Conservation (phyloP, 2,113 vertebrate genomes). For the Sylvietta virens region DNA sequence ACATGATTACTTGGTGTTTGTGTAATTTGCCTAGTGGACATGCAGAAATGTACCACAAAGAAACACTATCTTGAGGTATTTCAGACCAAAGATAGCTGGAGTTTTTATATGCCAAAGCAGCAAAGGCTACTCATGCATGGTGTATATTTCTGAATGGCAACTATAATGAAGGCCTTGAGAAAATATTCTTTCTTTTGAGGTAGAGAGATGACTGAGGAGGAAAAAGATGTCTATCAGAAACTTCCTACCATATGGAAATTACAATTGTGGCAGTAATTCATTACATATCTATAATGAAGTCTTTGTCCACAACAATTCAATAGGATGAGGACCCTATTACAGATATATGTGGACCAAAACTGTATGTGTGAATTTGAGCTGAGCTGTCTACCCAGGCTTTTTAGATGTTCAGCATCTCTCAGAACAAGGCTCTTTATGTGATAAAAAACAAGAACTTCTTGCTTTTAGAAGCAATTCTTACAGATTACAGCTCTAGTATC, state of each 20-base stretch:
- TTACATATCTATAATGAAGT: background rate
- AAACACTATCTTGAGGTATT: background rate
- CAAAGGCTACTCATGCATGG: background rate
- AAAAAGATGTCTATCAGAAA: background rate
- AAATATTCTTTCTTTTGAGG: background rate
- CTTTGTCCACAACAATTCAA: background rate
- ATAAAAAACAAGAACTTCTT: background rate
- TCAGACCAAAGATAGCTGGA: background rate
- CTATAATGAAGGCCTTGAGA: background rate
- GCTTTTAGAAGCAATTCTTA: background rate
- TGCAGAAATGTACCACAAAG: background rate
- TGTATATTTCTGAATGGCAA: background rate
- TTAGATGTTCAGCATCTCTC: background rate
- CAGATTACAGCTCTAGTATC: background rate
- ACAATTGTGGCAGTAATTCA: background rate
- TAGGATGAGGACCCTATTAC: background rate
- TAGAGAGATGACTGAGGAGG: background rate
- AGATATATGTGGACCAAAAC: background rate
- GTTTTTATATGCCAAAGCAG: background rate
- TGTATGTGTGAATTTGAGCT: background rate
- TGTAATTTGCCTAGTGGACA: background rate
- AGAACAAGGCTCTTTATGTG: background rate
- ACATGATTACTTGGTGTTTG: background rate
- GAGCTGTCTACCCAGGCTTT: background rate
- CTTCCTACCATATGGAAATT: background rate